Evolutionary conservation across 1,140 invertebrate genomes (phyloP), one percentile per base, ranked within the genome.

Genomic region (Drosophila carrolli): DNA sequence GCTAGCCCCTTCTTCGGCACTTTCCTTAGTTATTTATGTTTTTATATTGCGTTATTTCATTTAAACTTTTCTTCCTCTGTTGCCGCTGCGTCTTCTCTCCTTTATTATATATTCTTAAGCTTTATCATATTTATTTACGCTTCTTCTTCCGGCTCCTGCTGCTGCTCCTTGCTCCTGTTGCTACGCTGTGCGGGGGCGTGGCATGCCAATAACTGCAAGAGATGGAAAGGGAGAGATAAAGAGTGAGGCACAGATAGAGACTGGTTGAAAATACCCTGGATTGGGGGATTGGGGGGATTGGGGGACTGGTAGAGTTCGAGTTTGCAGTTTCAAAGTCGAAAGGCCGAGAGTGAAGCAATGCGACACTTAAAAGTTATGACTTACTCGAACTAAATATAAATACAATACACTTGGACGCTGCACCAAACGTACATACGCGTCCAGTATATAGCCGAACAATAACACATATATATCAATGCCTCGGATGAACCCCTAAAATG

Each of bases 81-180:
- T 35, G 14, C 35, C 51, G 32, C 40, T 32, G 29, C 40, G 14
- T 27, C 50, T 29, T 29, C 32, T 29, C 37, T 56, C 48, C 50
- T 58, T 86, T 89, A 75, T 89, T 88, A 88, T 89, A 89, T 88
- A 89, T 88, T 88, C 84, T 88, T 88, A 89, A 89, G 83, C 84
- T 88, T 89, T 83, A 88, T 88, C 83, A 88, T 89, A 88, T 88
- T 88, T 88, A 88, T 88, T 88, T 88, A 83, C 81, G 84, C 84
- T 83, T 57, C 82, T 78, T 63, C 63, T 62, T 56, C 41, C 59
- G 62, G 65, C 55, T 60, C 32, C 47, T 46, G 63, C 44, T 55
- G 29, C 59, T 55, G 65, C 50, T 65, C 29, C 54, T 14, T 35
- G 37, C 37, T 38, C 37, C 37, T 38, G 19, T 38, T 70, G 72